Evolutionary conservation across 1,140 invertebrate genomes (phyloP).

Genomic region (Parasteatoda tepidariorum): DNA sequence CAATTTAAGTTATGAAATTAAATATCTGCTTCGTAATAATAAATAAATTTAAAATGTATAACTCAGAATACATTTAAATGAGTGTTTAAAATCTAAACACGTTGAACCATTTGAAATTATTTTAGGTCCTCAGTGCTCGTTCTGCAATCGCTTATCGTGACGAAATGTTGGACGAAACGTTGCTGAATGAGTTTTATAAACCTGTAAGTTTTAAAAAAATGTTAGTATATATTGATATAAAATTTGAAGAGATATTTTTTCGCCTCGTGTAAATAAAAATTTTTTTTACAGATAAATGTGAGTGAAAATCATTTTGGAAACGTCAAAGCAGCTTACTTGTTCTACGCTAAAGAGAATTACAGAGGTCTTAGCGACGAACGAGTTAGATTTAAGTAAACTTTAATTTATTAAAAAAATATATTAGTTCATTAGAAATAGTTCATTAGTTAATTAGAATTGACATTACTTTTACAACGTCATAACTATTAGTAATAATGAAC

Average conservation of each 20-base stretch:
- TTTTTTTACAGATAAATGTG: constrained; percentile 1
- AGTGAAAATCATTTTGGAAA: constrained; percentile 20
- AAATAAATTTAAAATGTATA: too few relatives aligned
- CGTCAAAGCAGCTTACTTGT: background rate
- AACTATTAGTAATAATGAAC: too few relatives aligned
- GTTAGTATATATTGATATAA: background rate
- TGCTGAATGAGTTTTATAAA: constrained; percentile 8
- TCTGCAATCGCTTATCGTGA: constrained; percentile 9
- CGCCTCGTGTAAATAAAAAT: background rate
- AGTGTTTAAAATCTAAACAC: background rate
- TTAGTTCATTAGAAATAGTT: too few relatives aligned
- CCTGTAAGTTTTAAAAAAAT: constrained; percentile 9
- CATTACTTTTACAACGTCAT: too few relatives aligned
- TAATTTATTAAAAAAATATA: background rate
- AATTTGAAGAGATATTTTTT: background rate
- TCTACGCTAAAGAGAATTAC: background rate
- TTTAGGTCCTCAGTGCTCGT: constrained; percentile 3
- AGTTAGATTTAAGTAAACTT: background rate
- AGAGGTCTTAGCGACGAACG: background rate
- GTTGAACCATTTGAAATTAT: background rate
- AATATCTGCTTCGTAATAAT: too few relatives aligned
- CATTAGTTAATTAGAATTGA: too few relatives aligned
- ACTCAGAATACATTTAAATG: too few relatives aligned
- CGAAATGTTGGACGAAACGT: constrained; percentile 11
- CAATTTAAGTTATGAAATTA: too few relatives aligned